Conservation (phyloP, 2,113 vertebrate species). For the Mobula birostris region DNA sequence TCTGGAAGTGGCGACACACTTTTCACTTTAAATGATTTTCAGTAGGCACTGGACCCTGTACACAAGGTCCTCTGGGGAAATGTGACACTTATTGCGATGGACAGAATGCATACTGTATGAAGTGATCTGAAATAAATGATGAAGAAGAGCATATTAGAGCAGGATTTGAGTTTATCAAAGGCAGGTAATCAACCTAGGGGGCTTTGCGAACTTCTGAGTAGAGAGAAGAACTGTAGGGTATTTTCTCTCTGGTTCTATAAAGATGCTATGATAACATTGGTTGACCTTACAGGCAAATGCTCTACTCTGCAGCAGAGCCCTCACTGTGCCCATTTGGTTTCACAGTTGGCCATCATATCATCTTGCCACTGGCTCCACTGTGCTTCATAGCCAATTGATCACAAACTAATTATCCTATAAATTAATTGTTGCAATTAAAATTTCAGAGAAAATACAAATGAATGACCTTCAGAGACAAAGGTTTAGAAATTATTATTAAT, state of each 20-base stretch:
- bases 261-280: no score
- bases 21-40: neutral
- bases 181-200: neutral
- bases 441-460: neutral
- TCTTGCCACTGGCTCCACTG: neutral
- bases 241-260: neutral
- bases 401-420: neutral
- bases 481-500: conserved; percentile 23
- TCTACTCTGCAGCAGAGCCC: neutral
- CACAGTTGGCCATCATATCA: neutral
- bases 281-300: neutral
- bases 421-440: conserved; percentile 11
- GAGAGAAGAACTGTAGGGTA: neutral
- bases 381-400: conserved; percentile 1
- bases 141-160: neutral
- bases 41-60: neutral
- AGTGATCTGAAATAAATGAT: neutral
- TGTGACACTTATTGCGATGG: neutral
- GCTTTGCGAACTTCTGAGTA: neutral
- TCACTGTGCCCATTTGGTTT: neutral
- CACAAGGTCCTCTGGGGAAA: neutral
- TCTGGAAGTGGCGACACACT: neutral
- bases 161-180: neutral
- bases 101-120: neutral
- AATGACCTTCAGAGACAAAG: neutral